Conservation (phyloP, 2,797 vertebrate species). For the Hippopotamyrus pictus region DNA sequence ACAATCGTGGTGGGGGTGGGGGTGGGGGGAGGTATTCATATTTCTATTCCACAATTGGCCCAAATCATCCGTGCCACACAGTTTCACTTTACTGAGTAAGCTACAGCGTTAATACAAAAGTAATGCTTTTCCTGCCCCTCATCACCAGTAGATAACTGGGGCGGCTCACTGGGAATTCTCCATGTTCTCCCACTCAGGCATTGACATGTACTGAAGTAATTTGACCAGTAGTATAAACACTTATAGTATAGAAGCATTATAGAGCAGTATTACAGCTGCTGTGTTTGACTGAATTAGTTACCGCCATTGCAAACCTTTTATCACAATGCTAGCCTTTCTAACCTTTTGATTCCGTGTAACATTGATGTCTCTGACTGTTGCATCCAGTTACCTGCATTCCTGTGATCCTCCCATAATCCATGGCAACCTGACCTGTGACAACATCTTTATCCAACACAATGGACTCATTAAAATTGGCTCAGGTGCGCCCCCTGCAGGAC, state of each 20-base stretch:
- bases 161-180: not conserved
- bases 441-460: conserved; percentile 98
- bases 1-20: not conserved
- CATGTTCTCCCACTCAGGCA: not conserved
- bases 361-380: conserved; percentile 15
- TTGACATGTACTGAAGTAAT: not conserved
- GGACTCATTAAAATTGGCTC: conserved; percentile 98
- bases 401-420: conserved; percentile 96
- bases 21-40: not conserved
- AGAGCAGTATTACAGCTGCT: not conserved
- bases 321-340: not conserved
- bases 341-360: not conserved
- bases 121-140: not conserved
- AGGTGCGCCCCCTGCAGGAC: conserved; percentile 59
- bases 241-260: not conserved
- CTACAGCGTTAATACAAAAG: not conserved
- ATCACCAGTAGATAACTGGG: not conserved
- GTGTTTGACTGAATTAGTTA: not conserved
- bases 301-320: not conserved
- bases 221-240: not conserved
- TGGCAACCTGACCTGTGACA: conserved; percentile 95
- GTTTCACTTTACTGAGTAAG: not conserved
- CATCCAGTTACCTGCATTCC: conserved; percentile 86
- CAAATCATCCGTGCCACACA: not conserved
- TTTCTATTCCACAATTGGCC: not conserved